These are phyloP conservation scores for Pempheris klunzingeri DNA, from an alignment of 2,797 vertebrate species.

Conservation along the genomic window DNA sequence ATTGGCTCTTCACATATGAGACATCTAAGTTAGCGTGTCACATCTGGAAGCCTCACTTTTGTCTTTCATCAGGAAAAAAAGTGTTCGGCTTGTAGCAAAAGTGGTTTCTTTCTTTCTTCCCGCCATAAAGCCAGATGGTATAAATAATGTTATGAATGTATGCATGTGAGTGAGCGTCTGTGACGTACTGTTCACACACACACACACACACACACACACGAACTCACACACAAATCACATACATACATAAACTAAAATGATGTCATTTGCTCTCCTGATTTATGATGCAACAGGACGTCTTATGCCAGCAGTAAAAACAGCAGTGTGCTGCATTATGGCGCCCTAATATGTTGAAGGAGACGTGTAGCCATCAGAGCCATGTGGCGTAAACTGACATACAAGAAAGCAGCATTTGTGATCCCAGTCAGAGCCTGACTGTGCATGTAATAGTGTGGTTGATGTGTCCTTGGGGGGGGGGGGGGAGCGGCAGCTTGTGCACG, in stretches of 20 bases:
- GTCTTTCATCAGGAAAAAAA: neutral
- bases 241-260: neutral
- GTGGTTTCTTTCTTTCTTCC: neutral
- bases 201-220: no score
- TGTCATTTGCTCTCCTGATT: neutral
- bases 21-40: neutral
- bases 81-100: neutral
- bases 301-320: neutral
- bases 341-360: neutral
- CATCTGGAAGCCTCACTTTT: neutral
- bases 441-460: conserved; percentile 57
- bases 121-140: no score
- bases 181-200: no score
- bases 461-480: conserved; percentile 38
- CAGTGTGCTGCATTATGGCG: neutral
- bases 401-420: conserved; percentile 41
- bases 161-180: neutral
- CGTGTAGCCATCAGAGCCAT: conserved; percentile 13
- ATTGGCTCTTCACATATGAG: neutral
- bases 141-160: neutral
- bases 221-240: neutral
- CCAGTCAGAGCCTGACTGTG: conserved; percentile 54
- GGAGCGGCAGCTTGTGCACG: conserved; percentile 26
- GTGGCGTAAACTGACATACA: conserved; percentile 29
- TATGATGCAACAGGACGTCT: neutral